Evolutionary conservation across 2,797 vertebrate species (phyloP).

Genomic region (Falco novaeseelandiae): DNA sequence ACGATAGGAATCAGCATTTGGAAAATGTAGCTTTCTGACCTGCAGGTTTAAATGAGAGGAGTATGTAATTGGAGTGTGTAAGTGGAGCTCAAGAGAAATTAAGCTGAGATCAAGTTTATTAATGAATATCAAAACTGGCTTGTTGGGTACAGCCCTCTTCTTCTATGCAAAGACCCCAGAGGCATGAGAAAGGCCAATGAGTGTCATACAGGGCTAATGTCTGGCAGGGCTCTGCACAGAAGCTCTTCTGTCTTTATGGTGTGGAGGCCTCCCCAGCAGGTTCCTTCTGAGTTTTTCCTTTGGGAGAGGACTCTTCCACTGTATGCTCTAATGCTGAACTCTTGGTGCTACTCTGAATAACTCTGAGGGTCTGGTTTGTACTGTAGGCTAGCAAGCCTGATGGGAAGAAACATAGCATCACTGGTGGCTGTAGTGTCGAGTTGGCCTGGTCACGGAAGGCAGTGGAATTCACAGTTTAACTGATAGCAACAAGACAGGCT

Average conservation of each 20-base stretch:
- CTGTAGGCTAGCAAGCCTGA: not conserved
- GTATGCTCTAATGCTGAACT: not conserved
- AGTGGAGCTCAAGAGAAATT: not conserved
- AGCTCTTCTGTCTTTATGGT: not conserved
- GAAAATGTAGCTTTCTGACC: not conserved
- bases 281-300: not conserved
- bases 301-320: not conserved
- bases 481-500: not conserved
- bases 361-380: not conserved
- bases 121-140: not conserved
- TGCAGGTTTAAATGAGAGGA: not conserved
- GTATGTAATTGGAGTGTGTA: not conserved
- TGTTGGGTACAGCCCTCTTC: not conserved
- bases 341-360: not conserved
- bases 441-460: rapidly evolving
- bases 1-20: not conserved
- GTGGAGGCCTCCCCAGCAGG: not conserved
- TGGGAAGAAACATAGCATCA: not conserved
- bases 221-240: not conserved
- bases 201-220: not conserved
- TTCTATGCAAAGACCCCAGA: not conserved
- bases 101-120: not conserved
- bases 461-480: not conserved
- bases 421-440: not conserved
- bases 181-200: not conserved